phyloP scores from a whole-genome alignment of 2,113 vertebrate genomes.

The Amblyopsis rosae region DNA sequence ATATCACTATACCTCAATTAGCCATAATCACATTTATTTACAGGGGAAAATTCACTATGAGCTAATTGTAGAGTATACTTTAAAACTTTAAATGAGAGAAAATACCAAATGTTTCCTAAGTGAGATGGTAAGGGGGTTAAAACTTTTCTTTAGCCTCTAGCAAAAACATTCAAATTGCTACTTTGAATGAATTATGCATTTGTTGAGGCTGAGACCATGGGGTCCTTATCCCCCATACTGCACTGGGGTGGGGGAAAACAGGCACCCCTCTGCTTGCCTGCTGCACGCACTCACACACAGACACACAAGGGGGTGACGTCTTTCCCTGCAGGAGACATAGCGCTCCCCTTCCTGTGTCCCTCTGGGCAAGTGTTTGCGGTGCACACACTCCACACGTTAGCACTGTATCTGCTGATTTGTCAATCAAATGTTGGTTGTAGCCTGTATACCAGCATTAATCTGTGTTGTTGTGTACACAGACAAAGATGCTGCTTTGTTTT shows the following conservation, averaged over 20 bases:
- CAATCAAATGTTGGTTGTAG: conserved; percentile 52
- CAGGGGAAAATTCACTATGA: conserved; percentile 79
- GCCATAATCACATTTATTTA: too few species aligned
- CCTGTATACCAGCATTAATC: conserved; percentile 19
- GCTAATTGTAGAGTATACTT: conserved; percentile 82
- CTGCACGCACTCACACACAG: conserved; percentile 69
- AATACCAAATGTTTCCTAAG: conserved; percentile 44
- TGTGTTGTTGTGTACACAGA: conserved; percentile 14
- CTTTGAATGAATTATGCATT: conserved; percentile 99
- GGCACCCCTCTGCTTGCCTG: conserved; percentile 79
- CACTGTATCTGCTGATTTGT: conserved; percentile 62
- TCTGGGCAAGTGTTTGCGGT: conserved; percentile 65
- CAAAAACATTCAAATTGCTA: conserved; percentile 97
- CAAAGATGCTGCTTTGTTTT: background rate
- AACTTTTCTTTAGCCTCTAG: conserved; percentile 82
- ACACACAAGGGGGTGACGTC: conserved; percentile 67
- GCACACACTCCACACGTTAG: conserved; percentile 50
- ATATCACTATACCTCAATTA: too few species aligned
- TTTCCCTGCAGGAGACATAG: conserved; percentile 80
- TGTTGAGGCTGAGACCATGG: conserved; percentile 86
- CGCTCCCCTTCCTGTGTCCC: conserved; percentile 84
- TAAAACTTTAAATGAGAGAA: conserved; percentile 82
- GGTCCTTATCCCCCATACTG: conserved; percentile 50
- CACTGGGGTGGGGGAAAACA: conserved; percentile 76
- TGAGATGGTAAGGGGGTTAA: background rate